Evolutionary conservation across 2,113 vertebrate species (phyloP).

Genomic region (Jaculus jaculus): DNA sequence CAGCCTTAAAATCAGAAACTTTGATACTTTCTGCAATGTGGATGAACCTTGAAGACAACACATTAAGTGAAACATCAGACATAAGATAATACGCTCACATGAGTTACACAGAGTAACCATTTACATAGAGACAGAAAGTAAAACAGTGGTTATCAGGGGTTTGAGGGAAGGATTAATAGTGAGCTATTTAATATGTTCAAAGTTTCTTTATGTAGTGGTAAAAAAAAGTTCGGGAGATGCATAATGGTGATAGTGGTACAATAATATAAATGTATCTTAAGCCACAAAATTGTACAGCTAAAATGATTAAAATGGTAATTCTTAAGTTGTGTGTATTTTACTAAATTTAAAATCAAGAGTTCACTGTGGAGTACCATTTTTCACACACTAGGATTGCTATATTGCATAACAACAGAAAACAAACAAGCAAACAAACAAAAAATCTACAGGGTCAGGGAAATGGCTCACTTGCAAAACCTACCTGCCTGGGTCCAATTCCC

Average conservation of each 20-base stretch:
- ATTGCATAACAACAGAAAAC: no score
- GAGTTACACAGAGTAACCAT: not conserved
- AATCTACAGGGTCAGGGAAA: not conserved
- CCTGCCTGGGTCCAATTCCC: no score
- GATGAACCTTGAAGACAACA: not conserved
- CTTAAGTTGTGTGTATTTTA: constrained; percentile 16
- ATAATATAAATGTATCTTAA: not conserved
- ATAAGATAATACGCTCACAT: not conserved
- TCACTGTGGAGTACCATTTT: not conserved
- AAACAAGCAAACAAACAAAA: no score
- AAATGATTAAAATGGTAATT: not conserved
- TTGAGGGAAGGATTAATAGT: not conserved
- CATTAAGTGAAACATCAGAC: not conserved
- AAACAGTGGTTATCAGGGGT: not conserved
- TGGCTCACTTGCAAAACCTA: no score
- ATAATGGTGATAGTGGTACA: not conserved
- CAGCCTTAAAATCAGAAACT: not conserved
- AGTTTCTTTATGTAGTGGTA: not conserved
- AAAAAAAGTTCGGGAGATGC: not conserved
- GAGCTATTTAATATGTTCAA: not conserved
- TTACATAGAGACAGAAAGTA: not conserved
- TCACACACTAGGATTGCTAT: not conserved
- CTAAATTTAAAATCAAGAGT: constrained; percentile 10
- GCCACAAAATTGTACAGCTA: not conserved
- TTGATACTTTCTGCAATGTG: not conserved